Evolutionary conservation across 1,140 invertebrate species (phyloP), one percentile per base, ranked within the genome.

Genomic region (Scaptomyza hsui): DNA sequence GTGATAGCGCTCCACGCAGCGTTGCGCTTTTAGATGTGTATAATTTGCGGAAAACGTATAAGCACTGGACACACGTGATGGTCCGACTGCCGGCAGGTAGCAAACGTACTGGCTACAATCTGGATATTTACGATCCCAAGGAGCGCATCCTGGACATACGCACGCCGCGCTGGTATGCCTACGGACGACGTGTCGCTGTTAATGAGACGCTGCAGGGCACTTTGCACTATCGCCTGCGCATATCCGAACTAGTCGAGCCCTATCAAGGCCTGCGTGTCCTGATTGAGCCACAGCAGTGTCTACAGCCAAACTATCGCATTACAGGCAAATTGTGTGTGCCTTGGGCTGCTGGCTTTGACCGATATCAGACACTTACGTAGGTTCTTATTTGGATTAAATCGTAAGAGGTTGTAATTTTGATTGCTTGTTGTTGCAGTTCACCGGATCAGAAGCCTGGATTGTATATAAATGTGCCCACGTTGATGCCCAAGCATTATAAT

Each of bases 21-120:
- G 93, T 93, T 19, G 93, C 94, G 0, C 93, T 94, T 9, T 88
- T 96, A 2, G 92, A 95, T 89, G 76, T 96, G 21, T 92, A 94
- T 29, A 92, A 94, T 42, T 71, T 97, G 9, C 93, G 91, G 18
- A 90, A 92, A 13, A 88, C 88, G 37, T 91, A 94, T 72, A 90
- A 93, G 1, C 89, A 92, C 18, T 94, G 94, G 91, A 95, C 95
- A 4, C 96, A 97, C 81, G 91, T 97, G 21, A 86, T 97, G 37
- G 91, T 97, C 1, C 93, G 93, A 79, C 92, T 96, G 19, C 92
- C 94, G 32, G 93, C 94, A 3, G 93, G 93, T 0, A 91, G 89
- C 41, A 93, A 94, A 78, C 90, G 95, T 94, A 92, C 94, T 19
- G 90, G 92, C 48, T 90, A 95, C 41, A 93, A 94, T 83, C 91